These are phyloP conservation scores for Murina feae DNA, from an alignment of 2,113 vertebrate species.

Conservation along the genomic window DNA sequence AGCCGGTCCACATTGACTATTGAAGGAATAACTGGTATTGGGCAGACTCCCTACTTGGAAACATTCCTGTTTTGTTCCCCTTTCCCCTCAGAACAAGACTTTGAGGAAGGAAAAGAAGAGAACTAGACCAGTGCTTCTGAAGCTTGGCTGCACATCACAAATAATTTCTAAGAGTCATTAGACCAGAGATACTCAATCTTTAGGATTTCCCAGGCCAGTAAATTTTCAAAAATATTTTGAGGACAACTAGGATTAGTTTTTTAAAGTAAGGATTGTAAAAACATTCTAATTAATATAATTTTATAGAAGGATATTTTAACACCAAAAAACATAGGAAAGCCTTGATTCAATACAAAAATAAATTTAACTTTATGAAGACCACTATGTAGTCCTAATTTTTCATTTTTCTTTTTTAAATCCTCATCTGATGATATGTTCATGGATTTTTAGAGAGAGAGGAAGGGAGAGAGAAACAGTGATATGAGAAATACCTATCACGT, in stretches of 20 bases:
- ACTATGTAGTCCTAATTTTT: background rate
- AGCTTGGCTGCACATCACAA: background rate
- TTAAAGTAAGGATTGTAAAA: background rate
- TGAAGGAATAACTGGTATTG: background rate
- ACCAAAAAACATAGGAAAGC: background rate
- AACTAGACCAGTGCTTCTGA: background rate
- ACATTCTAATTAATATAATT: background rate
- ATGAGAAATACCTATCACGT: too few relatives aligned
- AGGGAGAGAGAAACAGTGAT: too few relatives aligned
- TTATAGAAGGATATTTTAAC: constrained; percentile 19
- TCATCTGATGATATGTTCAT: too few relatives aligned
- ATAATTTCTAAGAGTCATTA: background rate
- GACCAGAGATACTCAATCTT: constrained; percentile 15
- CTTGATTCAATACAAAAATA: constrained; percentile 20
- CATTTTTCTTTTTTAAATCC: background rate
- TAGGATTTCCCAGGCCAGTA: background rate
- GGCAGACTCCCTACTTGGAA: background rate
- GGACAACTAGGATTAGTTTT: background rate
- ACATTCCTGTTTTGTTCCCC: background rate
- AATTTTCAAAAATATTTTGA: constrained; percentile 7
- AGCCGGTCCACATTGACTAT: background rate
- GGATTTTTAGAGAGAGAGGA: too few relatives aligned
- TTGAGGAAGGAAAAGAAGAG: background rate
- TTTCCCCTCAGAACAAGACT: background rate
- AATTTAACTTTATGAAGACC: background rate